A percentile compares a stretch with the other conserved stretches of the same genome.
Evolutionary conservation across 2,888 invertebrate species (phyloP).

Genomic region (Scelioninae gen. 1): DNA sequence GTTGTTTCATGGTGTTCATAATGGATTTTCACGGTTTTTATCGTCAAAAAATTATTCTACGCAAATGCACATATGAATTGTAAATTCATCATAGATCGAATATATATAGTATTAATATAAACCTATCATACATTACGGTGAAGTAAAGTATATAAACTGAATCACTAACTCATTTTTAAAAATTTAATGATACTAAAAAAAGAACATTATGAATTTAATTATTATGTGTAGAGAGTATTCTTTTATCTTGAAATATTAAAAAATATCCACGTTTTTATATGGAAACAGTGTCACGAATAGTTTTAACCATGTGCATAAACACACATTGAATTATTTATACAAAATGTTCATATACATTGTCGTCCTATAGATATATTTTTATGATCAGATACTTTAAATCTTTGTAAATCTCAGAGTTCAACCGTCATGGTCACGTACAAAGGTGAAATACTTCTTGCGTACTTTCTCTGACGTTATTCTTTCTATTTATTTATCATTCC

Average conservation of each 20-base stretch:
- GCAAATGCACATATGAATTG: too few species aligned
- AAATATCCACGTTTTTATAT: constrained; percentile 1
- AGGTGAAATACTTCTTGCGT: constrained; percentile 38
- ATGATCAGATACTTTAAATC: constrained; percentile 37
- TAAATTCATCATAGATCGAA: too few species aligned
- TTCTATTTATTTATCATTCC: neutral
- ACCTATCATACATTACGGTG: neutral
- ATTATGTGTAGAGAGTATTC: neutral
- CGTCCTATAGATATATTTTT: constrained; percentile 22
- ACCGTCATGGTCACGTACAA: constrained; percentile 47
- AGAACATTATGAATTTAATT: neutral
- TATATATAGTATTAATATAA: too few species aligned
- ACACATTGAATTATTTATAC: constrained; percentile 32
- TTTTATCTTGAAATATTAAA: constrained; percentile 10
- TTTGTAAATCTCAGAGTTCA: constrained; percentile 38
- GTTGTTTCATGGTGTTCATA: too few species aligned
- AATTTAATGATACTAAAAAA: too few species aligned
- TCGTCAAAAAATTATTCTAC: too few species aligned
- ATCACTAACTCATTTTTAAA: too few species aligned
- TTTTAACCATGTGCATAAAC: constrained; percentile 1
- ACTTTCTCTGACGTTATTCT: constrained; percentile 33
- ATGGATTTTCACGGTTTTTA: too few species aligned
- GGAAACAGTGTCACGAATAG: neutral
- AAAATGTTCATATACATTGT: constrained; percentile 22
- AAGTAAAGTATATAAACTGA: neutral